Evolutionary conservation across 2,888 invertebrate genomes (phyloP).

Genomic region (Apocheima hispidaria): DNA sequence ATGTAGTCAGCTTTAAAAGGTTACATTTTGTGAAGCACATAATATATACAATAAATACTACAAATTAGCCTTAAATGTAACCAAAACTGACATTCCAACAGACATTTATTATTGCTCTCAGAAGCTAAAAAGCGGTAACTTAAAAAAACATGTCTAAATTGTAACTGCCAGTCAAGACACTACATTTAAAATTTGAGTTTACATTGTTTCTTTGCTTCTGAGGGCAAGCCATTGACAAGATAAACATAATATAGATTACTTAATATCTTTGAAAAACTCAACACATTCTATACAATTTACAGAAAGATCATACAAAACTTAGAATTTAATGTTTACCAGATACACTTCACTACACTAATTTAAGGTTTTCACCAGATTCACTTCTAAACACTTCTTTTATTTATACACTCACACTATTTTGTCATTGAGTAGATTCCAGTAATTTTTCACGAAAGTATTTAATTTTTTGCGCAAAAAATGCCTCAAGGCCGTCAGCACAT

Average conservation of each 20-base stretch:
- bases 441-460: slow-evolving; percentile 94
- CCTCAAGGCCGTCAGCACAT: slow-evolving; percentile 97
- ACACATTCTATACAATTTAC: slow-evolving; percentile 79
- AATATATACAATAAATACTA: slow-evolving; percentile 83
- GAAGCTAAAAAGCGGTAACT: neutral
- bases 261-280: slow-evolving; percentile 73
- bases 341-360: slow-evolving; percentile 35
- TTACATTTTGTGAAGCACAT: slow-evolving; percentile 68
- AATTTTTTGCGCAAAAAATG: slow-evolving; percentile 97
- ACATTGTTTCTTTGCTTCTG: neutral
- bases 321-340: slow-evolving; percentile 42
- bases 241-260: slow-evolving; percentile 68
- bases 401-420: slow-evolving; percentile 68
- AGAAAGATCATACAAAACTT: slow-evolving; percentile 70
- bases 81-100: slow-evolving; percentile 65
- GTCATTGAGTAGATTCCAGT: slow-evolving; percentile 87
- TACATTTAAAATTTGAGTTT: neutral
- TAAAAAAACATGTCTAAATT: neutral
- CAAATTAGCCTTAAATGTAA: slow-evolving; percentile 59
- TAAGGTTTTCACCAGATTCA: slow-evolving; percentile 38
- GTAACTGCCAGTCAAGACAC: neutral
- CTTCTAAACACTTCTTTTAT: slow-evolving; percentile 24
- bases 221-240: slow-evolving; percentile 23
- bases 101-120: slow-evolving; percentile 26
- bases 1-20: slow-evolving; percentile 68